phyloP scores from a whole-genome alignment of 2,888 invertebrate genomes.

The Melanotus villosus region DNA sequence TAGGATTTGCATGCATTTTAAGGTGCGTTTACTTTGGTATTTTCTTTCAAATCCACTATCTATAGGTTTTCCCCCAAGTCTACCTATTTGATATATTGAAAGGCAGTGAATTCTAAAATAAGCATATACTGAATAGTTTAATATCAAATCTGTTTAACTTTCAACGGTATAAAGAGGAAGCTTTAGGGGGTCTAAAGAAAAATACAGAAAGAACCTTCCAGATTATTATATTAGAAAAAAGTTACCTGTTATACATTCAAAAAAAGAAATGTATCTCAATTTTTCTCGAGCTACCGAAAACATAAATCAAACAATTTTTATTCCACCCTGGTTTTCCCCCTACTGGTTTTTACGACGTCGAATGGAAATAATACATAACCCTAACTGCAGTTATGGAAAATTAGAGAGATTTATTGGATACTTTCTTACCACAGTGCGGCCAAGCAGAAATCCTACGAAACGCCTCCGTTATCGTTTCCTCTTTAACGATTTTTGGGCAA shows the following conservation, averaged over 20 bases:
- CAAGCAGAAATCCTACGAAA: conserved; percentile 62
- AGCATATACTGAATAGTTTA: background rate
- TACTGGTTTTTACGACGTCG: conserved; percentile 46
- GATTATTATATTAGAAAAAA: background rate
- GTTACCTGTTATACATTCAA: background rate
- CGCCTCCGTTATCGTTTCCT: conserved; percentile 37
- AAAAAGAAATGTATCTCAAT: conserved; percentile 14
- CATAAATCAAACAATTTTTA: conserved; percentile 38
- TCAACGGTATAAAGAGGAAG: too few relatives aligned
- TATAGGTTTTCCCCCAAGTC: conserved; percentile 19
- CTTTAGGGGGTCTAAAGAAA: too few relatives aligned
- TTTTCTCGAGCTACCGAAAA: conserved; percentile 13
- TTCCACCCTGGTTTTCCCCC: conserved; percentile 42
- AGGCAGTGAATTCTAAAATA: conserved; percentile 12
- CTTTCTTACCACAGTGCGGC: conserved; percentile 57
- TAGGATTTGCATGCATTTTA: conserved; percentile 52
- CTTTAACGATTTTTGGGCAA: conserved; percentile 12
- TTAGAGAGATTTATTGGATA: conserved; percentile 62
- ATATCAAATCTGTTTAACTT: too few relatives aligned
- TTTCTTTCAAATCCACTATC: conserved; percentile 44
- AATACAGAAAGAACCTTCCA: background rate
- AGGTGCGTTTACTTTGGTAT: conserved; percentile 45
- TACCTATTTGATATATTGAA: conserved; percentile 8
- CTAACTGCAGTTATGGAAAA: conserved; percentile 60
- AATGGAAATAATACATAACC: conserved; percentile 57